Percentiles rank a stretch among this genome's conserved stretches.
Conservation (phyloP, 2,888 invertebrate species). For the Sphecodes monilicornis region DNA sequence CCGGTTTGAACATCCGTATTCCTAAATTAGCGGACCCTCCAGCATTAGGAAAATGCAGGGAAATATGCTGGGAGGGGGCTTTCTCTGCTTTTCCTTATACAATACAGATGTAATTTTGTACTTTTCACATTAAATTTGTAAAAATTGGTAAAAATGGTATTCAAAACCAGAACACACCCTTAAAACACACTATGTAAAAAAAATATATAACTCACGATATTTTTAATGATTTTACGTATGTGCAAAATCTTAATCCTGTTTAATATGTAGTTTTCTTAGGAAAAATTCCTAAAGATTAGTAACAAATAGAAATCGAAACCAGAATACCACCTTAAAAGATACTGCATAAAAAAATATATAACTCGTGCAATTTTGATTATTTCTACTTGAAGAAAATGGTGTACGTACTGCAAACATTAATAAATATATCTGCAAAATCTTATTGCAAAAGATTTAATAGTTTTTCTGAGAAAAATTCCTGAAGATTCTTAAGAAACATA, state of each 20-base stretch:
- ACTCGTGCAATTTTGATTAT: neutral
- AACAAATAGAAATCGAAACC: neutral
- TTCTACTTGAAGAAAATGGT: neutral
- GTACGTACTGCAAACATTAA: neutral
- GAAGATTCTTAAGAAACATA: neutral
- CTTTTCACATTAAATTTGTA: neutral
- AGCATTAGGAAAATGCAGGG: neutral
- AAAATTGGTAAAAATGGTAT: neutral
- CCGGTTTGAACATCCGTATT: constrained; percentile 45
- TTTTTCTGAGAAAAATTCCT: neutral
- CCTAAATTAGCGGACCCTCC: constrained; percentile 65
- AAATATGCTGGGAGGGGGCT: neutral
- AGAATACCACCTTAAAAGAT: neutral
- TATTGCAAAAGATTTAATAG: neutral
- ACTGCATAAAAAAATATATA: neutral
- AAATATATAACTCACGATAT: neutral
- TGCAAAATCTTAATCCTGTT: too few relatives aligned
- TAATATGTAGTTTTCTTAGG: too few relatives aligned
- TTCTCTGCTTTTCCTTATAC: neutral
- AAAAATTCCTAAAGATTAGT: neutral
- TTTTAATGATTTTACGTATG: too few relatives aligned
- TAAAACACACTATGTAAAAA: neutral
- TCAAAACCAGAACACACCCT: neutral
- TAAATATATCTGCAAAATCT: neutral
- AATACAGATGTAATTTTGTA: neutral